Evolutionary conservation across 2,888 invertebrate genomes (phyloP), one percentile per base, ranked within the genome.

Genomic region (Dicycla oo): DNA sequence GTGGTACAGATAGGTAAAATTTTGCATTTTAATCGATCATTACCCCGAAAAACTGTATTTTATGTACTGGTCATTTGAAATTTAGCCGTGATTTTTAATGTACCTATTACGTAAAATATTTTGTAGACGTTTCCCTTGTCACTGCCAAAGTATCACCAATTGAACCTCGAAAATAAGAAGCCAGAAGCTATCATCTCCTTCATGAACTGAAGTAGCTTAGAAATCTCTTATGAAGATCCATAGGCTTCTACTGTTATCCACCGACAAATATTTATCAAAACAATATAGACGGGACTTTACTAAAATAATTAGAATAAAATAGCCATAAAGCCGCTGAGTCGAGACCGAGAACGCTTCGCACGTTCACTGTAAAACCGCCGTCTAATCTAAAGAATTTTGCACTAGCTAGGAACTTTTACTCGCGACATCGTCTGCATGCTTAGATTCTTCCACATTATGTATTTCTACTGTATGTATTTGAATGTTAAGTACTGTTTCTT

Each of bases 301-400:
- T 81, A 81, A 76, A 79, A 84, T 85, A 87, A 88, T 88, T 88
- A 80, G 79, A 84, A 88, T 90, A 88, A 89, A 87, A 86, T 80
- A 80, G 73, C 86, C 80, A 89, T 89, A 88, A 91, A 88, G 72
- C 81, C 76, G 82, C 76, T 78, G 70, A 72, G 49, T 75, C 78
- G 83, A 80, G 87, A 88, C 88, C 82, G 81, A 81, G 83, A 83
- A 83, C 76, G 75, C 73, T 80, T 85, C 78, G 78, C 82, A 81
- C 83, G 78, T 76, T 75, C 74, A 45, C 47, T 63, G 58, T 63
- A 56, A 63, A 68, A 53, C 51, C 54, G 60, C 38, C 60, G 61
- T 57, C 61, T 63, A 34, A n/a, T 47, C 6, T 72, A 26, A 61
- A 69, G 58, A 65, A 71, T 67, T 75, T 75, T 69, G 66, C 70